Evolutionary conservation across 2,797 vertebrate genomes (phyloP), one percentile per base, ranked within the genome.

Genomic region (Megaceryle alcyon): DNA sequence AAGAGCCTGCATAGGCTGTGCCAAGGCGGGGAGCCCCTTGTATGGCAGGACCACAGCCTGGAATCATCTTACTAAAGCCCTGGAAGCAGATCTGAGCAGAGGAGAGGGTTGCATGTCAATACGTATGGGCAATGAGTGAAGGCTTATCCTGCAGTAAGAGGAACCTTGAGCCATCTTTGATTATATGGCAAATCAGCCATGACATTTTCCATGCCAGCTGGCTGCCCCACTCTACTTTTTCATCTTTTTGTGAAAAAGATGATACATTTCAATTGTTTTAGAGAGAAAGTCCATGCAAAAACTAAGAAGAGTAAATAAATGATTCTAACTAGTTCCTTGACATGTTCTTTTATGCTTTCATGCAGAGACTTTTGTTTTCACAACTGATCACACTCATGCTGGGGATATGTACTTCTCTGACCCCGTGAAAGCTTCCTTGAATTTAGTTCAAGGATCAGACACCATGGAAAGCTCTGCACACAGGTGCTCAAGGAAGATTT

Each of bases 11-110:
- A 6, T 26, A 49, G n/a, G 25, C 66, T 71, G 23, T 68, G 22
- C 43, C 2, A 3, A 73, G 35, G 18, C 0, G 3, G 25, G 14
- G 20, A 35, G 5, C 5, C 43, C 7, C 35, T 41, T 0, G 0
- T 54, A 17, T 1, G 2, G 26, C 14, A 72, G 28, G 6, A 13
- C 18, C 18, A 63, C 48, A 35, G 7, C 19, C 46, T n/a, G 41
- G 13, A 5, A 7, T 51, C 63, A n/a, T 14, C 51, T 73, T 35
- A 14, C 20, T 57, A 73, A 49, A 49, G 16, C n/a, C 18, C 22
- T 66, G 39, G 60, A 73, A 56, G 22, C 9, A 54, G 29, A 49
- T 35, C 23, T 2, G 4, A 76, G 26, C 29, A 63, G 23, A 41
- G n/a, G 21, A 77, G 61, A 61, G 6, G 18, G 9, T 7, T 70